Base-by-base conservation (phyloP, 1,140 invertebrate genomes). In the Drosophila persimilis region DNA sequence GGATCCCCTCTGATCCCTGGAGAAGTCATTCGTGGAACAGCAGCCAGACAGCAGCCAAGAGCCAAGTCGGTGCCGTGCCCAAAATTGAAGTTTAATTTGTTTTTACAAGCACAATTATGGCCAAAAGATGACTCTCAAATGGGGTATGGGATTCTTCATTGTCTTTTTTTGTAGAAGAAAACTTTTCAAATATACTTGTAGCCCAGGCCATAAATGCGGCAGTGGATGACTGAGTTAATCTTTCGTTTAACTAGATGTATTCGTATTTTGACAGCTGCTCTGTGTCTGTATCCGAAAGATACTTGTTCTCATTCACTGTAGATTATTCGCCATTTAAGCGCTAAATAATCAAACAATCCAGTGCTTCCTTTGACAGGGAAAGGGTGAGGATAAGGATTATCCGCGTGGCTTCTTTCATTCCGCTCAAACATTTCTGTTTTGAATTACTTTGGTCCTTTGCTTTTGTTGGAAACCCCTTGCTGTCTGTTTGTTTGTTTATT, bases 41-140 rank as follows among this genome's bases (percentile, higher is more conserved):
- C 22, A 39, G 13, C 47, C 53, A 60, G 43, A 31, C 45, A 51
- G 53, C 46, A 67, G 55, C 20, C 20, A 20, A 60, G 59, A 65
- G n/a, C 15, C 57, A 44, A 73, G 51, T 51, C 22, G 64, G 17
- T 43, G 22, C 52, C 43, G 43, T 43, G 22, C 31, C 43, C 11
- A 57, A 83, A 88, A 83, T 88, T 67, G 70, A 69, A 86, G 78
- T 83, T 86, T 83, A 81, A 86, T 86, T 88, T 83, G 59, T 83
- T 86, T 85, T 88, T 72, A 83, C 80, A 88, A 59, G 74, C 56
- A 53, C 56, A 61, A 85, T 85, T 85, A 85, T 67, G 64, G 63
- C 55, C 41, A 8, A 39, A 39, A 56, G 51, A 64, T 64, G 17
- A 24, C 58, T 55, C 35, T 55, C 39, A 58, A 61, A 57, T 57